Percentiles rank a stretch among this genome's conserved stretches.
Evolutionary conservation across 2,113 vertebrate species (phyloP).

Genomic region (Scomber colias): DNA sequence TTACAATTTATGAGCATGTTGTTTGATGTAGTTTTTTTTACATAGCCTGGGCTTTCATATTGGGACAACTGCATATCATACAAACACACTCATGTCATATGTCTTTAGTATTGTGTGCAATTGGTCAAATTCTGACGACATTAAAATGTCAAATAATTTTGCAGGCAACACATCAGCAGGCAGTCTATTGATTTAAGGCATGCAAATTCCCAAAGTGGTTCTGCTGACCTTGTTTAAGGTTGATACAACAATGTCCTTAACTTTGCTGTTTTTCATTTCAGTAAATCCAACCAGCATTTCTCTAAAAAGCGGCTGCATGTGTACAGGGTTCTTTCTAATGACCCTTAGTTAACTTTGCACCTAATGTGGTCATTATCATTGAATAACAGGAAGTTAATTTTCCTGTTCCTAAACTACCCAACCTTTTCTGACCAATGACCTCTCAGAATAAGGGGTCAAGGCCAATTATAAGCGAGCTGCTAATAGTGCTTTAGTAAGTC

Average conservation of each 20-base stretch:
- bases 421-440: constrained; percentile 80
- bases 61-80: background rate
- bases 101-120: constrained; percentile 2
- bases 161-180: background rate
- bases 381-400: constrained; percentile 87
- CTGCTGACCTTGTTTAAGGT: background rate
- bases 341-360: constrained; percentile 76
- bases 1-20: background rate
- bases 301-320: constrained; percentile 38
- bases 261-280: constrained; percentile 29
- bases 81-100: background rate
- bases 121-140: background rate
- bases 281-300: background rate
- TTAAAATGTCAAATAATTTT: constrained; percentile 27
- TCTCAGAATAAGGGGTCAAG: constrained; percentile 76
- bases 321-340: constrained; percentile 58
- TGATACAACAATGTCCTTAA: constrained; percentile 12
- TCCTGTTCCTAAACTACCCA: constrained; percentile 79
- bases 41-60: background rate
- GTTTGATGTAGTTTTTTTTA: constrained; percentile 3
- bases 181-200: constrained; percentile 6
- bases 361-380: constrained; percentile 78
- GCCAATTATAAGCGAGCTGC: constrained; percentile 80
- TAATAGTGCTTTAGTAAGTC: constrained; percentile 76
- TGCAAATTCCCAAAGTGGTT: constrained; percentile 2